Conservation (phyloP, 2,113 vertebrate genomes). For the Vireo altiloquus region DNA sequence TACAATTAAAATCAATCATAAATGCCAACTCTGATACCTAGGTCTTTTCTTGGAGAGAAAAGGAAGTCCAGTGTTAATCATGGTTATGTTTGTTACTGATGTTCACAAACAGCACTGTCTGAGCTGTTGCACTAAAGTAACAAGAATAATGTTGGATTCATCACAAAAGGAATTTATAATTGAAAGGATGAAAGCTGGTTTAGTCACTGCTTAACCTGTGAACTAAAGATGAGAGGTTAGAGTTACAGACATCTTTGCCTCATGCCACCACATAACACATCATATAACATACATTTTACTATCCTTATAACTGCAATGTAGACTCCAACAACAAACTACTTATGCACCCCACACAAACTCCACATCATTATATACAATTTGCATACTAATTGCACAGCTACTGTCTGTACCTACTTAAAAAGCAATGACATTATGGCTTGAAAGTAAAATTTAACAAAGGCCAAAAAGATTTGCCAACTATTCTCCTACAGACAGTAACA, state of each 20-base stretch:
- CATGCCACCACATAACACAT: background rate
- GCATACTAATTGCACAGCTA: background rate
- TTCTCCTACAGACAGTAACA: background rate
- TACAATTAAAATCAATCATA: background rate
- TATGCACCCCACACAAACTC: background rate
- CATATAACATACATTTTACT: background rate
- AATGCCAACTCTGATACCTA: background rate
- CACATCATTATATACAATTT: background rate
- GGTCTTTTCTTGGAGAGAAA: background rate
- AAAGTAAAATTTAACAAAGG: background rate
- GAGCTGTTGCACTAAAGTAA: background rate
- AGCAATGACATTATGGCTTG: rapidly evolving
- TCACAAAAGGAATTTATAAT: background rate
- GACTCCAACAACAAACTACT: background rate
- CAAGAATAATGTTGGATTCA: background rate
- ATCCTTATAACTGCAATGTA: background rate
- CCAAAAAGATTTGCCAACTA: background rate
- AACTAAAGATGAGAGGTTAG: background rate
- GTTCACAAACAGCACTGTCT: background rate
- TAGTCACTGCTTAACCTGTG: background rate
- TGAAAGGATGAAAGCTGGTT: background rate
- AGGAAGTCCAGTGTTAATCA: background rate
- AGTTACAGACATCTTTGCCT: background rate
- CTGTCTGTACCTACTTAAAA: background rate
- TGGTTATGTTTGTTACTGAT: background rate